Evolutionary conservation across 1,140 invertebrate genomes (phyloP).

Genomic region (Leptinotarsa lineolata): DNA sequence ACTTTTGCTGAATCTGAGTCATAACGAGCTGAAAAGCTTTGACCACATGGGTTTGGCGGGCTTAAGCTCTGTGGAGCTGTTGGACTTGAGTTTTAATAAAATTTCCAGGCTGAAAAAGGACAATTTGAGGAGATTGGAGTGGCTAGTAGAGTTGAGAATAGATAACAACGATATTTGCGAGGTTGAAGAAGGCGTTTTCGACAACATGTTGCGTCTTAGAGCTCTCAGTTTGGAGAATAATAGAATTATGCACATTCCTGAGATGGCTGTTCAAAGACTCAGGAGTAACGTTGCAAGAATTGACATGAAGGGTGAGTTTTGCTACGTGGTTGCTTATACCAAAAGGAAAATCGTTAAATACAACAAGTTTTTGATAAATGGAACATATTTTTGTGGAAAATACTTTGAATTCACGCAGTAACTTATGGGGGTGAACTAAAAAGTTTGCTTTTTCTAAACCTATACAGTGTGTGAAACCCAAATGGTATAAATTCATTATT

Average conservation of each 20-base stretch:
- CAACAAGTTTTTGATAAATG: no score
- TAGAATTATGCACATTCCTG: conserved; percentile 72
- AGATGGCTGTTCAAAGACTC: conserved; percentile 74
- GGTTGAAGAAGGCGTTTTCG: conserved; percentile 74
- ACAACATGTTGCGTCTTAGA: conserved; percentile 78
- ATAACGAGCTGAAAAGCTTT: conserved; percentile 73
- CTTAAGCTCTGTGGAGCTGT: conserved; percentile 75
- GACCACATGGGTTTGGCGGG: conserved; percentile 73
- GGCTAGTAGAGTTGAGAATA: conserved; percentile 82
- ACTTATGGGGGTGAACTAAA: no score
- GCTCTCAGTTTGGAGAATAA: conserved; percentile 81
- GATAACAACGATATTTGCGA: conserved; percentile 76
- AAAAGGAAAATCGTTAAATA: no score
- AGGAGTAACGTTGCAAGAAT: conserved; percentile 79
- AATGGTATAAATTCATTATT: no score
- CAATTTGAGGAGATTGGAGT: conserved; percentile 72
- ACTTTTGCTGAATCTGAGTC: conserved; percentile 80
- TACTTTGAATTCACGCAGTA: no score
- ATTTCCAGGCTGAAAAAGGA: conserved; percentile 69
- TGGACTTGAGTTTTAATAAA: conserved; percentile 79
- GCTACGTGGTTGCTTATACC: no score
- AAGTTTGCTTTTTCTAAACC: no score
- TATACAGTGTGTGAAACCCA: no score
- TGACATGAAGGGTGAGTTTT: conserved; percentile 77
- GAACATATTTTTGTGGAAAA: no score